These are phyloP conservation scores for Cephus pulcher DNA, from an alignment of 2,888 invertebrate species.

Conservation along the genomic window DNA sequence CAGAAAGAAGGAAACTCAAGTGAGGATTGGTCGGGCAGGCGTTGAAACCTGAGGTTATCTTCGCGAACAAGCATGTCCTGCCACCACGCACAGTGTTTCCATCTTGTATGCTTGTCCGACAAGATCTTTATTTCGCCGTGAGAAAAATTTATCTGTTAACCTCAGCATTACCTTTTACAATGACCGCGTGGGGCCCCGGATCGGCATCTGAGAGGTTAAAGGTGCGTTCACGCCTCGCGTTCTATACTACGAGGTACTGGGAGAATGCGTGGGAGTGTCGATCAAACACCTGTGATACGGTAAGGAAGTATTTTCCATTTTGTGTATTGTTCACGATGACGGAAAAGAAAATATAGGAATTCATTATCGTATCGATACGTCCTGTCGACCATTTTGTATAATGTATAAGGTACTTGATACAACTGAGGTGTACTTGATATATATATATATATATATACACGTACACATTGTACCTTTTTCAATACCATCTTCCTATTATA, in stretches of 20 bases:
- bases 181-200: neutral
- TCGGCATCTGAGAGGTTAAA: conserved; percentile 28
- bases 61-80: conserved; percentile 27
- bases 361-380: neutral
- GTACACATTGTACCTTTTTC: neutral
- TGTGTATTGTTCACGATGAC: neutral
- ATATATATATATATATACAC: no score
- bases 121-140: conserved; percentile 57
- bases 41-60: conserved; percentile 27
- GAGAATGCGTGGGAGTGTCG: neutral
- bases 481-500: neutral
- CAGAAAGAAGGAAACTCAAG: conserved; percentile 3
- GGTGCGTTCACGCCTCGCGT: conserved; percentile 31
- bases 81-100: conserved; percentile 51
- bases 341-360: neutral
- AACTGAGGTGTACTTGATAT: neutral
- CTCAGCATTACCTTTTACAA: conserved; percentile 17
- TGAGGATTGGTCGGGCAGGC: conserved; percentile 12
- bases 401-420: neutral
- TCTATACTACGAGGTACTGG: neutral
- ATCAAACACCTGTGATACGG: conserved; percentile 3
- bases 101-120: conserved; percentile 56
- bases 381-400: neutral
- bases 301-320: neutral
- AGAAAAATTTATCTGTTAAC: conserved; percentile 45